Evolutionary conservation across 2,113 vertebrate species (phyloP), one percentile per base, ranked within the genome.

Genomic region (Epinephelus moara): DNA sequence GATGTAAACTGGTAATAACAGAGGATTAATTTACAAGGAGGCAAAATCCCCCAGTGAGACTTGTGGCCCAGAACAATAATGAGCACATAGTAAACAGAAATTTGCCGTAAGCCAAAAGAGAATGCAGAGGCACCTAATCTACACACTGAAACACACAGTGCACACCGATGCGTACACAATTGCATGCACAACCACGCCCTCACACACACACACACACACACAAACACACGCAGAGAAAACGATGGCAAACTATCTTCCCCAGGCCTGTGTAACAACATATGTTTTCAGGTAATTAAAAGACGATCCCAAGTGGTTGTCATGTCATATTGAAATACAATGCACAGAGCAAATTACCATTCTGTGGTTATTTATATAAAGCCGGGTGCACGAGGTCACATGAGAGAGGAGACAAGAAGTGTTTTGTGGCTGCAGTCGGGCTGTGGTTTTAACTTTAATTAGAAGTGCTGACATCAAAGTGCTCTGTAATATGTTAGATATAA

Each of bases 271-370:
- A 92, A 87, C 90, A 92, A 93, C 93, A 95, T 92, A 94, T 95
- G 94, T 93, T 95, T 93, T 86, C 86, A 91, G 92, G 94, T 95
- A 95, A 95, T 96, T 95, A 95, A 94, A 94, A 93, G 87, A 92
- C 87, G 86, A 89, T 93, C 94, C 93, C 93, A 71, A 80, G 92
- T 25, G 93, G 86, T 80, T 91, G 86, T 90, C 75, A 70, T 94
- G 90, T 94, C 94, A 95, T 87, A 89, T 83, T 93, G 90, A 94
- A 94, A 94, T 90, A 95, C 91, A 94, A 91, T 86, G 85, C 78
- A 61, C 75, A 47, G 67, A 94, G 90, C 89, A 95, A 93, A 94
- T 94, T 91, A 91, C 92, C 86, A 93, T 91, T 90, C 84, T 82
- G 76, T 78, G 85, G 88, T 87, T 89, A 91, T 93, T 95, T 91